Conservation (phyloP, 2,888 invertebrate species). For the Steinernema scapterisci region DNA sequence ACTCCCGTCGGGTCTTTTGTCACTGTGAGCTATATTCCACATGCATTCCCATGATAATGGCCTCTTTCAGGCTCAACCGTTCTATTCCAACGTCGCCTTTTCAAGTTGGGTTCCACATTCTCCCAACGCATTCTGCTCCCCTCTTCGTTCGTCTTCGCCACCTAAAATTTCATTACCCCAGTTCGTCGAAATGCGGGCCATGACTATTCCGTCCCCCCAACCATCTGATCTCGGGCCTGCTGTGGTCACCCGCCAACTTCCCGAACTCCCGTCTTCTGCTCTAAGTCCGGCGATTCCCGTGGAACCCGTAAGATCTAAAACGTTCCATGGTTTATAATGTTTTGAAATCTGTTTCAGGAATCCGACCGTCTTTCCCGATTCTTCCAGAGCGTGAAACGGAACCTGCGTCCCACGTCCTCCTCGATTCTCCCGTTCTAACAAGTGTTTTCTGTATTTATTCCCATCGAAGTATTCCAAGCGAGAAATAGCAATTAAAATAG, state of each 20-base stretch:
- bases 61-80: background rate
- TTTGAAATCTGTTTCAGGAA: background rate
- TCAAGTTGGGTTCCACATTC: background rate
- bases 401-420: conserved; percentile 12
- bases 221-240: background rate
- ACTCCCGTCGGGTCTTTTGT: background rate
- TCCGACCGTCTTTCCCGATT: conserved; percentile 11
- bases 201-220: background rate
- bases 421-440: background rate
- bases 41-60: background rate
- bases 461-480: no score
- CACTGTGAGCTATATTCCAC: background rate
- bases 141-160: background rate
- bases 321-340: background rate
- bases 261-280: background rate
- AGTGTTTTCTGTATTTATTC: background rate
- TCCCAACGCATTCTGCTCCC: background rate
- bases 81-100: background rate
- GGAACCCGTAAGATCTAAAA: background rate
- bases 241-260: background rate
- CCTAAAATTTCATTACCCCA: background rate
- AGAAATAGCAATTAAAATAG: background rate
- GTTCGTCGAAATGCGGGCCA: conserved; percentile 15
- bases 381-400: conserved; percentile 15
- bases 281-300: background rate